phyloP scores from a whole-genome alignment of 30 jellyfish, hydroid and myxozoan genomes.

The Aurelia coerulea region DNA sequence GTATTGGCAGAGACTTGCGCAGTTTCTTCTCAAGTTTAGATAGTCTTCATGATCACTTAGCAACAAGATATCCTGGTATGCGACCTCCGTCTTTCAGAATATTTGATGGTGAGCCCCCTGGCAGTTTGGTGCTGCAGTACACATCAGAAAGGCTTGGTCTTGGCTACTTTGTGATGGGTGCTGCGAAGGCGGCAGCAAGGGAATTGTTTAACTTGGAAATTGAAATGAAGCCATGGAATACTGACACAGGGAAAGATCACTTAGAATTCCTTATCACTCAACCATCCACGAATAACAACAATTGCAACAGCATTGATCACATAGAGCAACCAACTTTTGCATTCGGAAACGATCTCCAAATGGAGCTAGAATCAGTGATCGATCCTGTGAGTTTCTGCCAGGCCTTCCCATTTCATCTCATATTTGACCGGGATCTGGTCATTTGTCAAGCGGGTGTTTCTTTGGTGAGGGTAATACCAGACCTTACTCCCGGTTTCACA shows the following conservation, averaged over 20 bases:
- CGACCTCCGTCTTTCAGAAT: constrained; percentile 80
- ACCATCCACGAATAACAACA: background rate
- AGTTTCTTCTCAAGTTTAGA: constrained; percentile 68
- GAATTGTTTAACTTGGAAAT: constrained; percentile 50
- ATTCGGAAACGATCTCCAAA: constrained; percentile 18
- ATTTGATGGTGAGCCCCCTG: constrained; percentile 34
- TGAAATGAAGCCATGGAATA: constrained; percentile 28
- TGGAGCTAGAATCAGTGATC: constrained; percentile 67
- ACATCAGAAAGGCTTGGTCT: constrained; percentile 74
- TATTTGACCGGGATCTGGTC: constrained; percentile 73
- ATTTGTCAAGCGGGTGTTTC: constrained; percentile 87
- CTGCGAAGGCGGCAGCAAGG: constrained; percentile 61
- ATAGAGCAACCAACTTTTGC: constrained; percentile 17
- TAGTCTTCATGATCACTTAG: constrained; percentile 73
- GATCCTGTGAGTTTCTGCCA: constrained; percentile 75
- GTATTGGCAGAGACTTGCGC: constrained; percentile 74
- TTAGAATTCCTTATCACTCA: constrained; percentile 44
- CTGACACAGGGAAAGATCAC: constrained; percentile 8
- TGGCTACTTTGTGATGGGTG: constrained; percentile 59
- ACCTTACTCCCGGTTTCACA: constrained; percentile 69
- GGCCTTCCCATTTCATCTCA: constrained; percentile 84
- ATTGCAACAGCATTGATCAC: background rate
- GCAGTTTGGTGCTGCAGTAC: constrained; percentile 57
- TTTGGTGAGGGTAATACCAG: constrained; percentile 63
- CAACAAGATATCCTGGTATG: constrained; percentile 78